A percentile compares a stretch with the other conserved stretches of the same genome.
phyloP scores from a whole-genome alignment of 2,113 vertebrate genomes.

The Pterocles gutturalis region DNA sequence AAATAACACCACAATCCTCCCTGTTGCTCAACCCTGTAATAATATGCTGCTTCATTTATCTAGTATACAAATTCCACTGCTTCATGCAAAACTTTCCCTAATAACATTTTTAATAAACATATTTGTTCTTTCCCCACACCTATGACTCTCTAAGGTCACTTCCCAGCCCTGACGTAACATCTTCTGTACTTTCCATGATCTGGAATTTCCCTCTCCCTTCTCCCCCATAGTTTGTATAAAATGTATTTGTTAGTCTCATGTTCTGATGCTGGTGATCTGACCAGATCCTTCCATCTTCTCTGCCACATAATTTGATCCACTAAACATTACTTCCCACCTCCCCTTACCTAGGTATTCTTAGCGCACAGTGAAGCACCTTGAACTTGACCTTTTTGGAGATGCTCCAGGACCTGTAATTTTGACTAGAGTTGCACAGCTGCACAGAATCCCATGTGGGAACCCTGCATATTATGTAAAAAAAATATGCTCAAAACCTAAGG shows the following conservation, averaged over 20 bases:
- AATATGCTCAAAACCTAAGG: background rate
- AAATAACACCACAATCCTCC: background rate
- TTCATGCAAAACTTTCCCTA: background rate
- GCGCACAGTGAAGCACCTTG: background rate
- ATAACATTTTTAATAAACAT: background rate
- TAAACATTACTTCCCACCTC: background rate
- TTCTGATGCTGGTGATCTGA: background rate
- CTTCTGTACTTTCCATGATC: background rate
- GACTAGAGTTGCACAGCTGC: background rate
- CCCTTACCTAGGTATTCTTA: background rate
- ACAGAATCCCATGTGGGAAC: background rate
- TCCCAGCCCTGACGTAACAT: background rate
- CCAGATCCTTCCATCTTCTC: background rate
- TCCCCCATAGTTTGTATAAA: background rate
- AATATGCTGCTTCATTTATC: background rate
- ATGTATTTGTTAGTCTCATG: background rate
- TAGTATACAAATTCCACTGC: background rate
- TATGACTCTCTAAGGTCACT: background rate
- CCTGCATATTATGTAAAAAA: background rate
- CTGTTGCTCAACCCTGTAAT: background rate
- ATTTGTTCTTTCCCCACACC: constrained; percentile 15
- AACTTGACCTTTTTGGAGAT: background rate
- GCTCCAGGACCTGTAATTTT: background rate
- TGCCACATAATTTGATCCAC: background rate
- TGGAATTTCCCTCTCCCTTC: background rate